phyloP scores from a whole-genome alignment of 2,113 vertebrate species.

The Ceyx melanurus region DNA sequence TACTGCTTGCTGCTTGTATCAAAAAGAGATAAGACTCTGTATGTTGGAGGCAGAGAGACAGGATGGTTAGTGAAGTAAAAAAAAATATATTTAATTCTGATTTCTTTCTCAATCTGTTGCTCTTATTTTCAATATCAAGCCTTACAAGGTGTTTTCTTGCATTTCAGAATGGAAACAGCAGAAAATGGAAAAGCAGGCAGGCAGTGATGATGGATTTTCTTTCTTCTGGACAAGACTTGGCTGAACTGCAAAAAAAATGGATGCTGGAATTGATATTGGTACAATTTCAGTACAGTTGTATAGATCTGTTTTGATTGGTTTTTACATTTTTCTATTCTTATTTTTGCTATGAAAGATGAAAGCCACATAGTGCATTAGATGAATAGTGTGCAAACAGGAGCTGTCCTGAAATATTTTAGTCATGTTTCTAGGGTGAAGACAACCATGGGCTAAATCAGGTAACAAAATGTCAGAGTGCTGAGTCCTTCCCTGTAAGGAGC shows the following conservation, averaged over 20 bases:
- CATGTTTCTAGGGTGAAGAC: slow-evolving; percentile 53
- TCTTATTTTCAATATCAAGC: background rate
- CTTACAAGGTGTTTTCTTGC: background rate
- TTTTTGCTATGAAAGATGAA: slow-evolving; percentile 73
- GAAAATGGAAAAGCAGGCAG: slow-evolving; percentile 95
- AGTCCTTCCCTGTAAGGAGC: slow-evolving; percentile 55
- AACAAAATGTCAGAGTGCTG: background rate
- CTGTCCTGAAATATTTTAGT: slow-evolving; percentile 37
- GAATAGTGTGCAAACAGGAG: slow-evolving; percentile 55
- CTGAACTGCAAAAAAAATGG: slow-evolving; percentile 32
- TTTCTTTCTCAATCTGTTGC: background rate
- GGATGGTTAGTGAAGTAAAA: background rate
- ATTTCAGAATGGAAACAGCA: slow-evolving; percentile 88
- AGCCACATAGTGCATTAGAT: slow-evolving; percentile 25
- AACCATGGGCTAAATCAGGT: background rate
- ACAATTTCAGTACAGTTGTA: slow-evolving; percentile 70
- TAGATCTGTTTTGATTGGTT: slow-evolving; percentile 64
- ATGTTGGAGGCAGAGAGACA: background rate
- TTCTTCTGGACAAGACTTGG: slow-evolving; percentile 22
- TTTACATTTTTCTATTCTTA: slow-evolving; percentile 74
- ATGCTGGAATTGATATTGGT: slow-evolving; percentile 67
- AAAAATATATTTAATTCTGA: background rate
- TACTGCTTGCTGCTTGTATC: background rate
- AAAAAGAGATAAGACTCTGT: background rate
- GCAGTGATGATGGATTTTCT: slow-evolving; percentile 73